Percentiles rank a stretch among this genome's conserved stretches.
Evolutionary conservation across 2,797 vertebrate species (phyloP).

Genomic region (Alfaro cultratus): DNA sequence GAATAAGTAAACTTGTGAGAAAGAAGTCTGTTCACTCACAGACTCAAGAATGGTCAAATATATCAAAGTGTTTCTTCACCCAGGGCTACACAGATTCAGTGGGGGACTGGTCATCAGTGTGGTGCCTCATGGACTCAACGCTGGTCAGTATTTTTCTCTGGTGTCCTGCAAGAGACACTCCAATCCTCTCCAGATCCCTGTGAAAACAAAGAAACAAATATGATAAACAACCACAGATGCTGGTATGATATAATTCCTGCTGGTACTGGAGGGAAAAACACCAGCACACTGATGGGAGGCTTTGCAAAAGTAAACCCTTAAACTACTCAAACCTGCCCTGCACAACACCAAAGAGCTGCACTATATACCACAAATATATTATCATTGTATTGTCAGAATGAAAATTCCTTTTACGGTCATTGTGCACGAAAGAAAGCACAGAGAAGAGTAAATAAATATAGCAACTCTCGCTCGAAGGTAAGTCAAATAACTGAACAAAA

Average conservation of each 20-base stretch:
- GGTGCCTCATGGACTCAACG: conserved; percentile 91
- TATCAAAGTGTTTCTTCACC: conserved; percentile 1
- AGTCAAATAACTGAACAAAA: too few species aligned
- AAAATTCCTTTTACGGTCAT: too few species aligned
- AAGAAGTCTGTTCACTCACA: conserved; percentile 44
- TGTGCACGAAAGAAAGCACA: too few species aligned
- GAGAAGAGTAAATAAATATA: too few species aligned
- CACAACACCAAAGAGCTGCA: background rate
- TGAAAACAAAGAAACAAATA: conserved; percentile 13
- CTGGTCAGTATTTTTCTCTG: conserved; percentile 99
- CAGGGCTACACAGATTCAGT: conserved; percentile 88
- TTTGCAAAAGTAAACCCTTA: background rate
- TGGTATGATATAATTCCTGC: background rate
- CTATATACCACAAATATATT: background rate
- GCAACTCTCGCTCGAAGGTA: too few species aligned
- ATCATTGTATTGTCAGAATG: background rate
- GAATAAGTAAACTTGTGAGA: conserved; percentile 8
- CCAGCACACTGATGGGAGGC: background rate
- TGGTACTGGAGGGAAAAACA: conserved; percentile 1
- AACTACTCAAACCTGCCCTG: background rate
- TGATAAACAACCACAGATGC: too few species aligned
- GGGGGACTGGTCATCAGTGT: conserved; percentile 89
- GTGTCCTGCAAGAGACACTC: conserved; percentile 94
- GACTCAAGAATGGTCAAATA: conserved; percentile 20
- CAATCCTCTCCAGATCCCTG: conserved; percentile 97